Evolutionary conservation across 2,797 vertebrate species (phyloP), one percentile per base, ranked within the genome.

Genomic region (Chanos chanos): DNA sequence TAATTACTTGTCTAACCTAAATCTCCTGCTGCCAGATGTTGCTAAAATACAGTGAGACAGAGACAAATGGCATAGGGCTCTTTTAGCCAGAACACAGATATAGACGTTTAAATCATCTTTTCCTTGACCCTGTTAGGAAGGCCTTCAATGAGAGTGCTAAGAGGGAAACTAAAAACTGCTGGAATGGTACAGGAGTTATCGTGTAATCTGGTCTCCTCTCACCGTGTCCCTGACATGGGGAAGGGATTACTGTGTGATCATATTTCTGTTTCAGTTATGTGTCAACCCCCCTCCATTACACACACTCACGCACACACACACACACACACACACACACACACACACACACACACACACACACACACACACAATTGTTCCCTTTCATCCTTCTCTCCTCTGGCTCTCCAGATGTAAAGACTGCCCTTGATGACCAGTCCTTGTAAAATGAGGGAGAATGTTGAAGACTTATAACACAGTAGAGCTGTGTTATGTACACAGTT

Each of bases 1-100:
- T 90, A 90, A 90, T 91, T 91, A 90, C 86, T 84, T 87, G 88
- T 89, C 90, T 89, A 89, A 89, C 88, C 89, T 86, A 89, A 91
- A 90, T 90, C 87, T 89, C 86, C 79, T 80, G 81, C 83, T 84
- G 79, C 88, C 89, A 90, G 90, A 90, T 90, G 90, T 90, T 90
- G 80, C 85, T 87, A 85, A 90, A 90, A 87, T 80, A 83, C 80
- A 77, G 75, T 48, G 75, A 82, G 89, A 89, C 87, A 88, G 76
- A 89, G 87, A 90, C 85, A 84, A 86, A 90, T 89, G 78, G 79
- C 75, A 21, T 63, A 44, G 59, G 70, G 80, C 83, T 83, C 73
- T 81, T 80, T 80, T 67, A 84, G 82, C 79, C 75, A 66, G 64
- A 63, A 77, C 79, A 85, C 81, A 78, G 86, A 87, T 89, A 90